phyloP scores from a whole-genome alignment of 2,888 invertebrate genomes.

The Julus scandinavius region DNA sequence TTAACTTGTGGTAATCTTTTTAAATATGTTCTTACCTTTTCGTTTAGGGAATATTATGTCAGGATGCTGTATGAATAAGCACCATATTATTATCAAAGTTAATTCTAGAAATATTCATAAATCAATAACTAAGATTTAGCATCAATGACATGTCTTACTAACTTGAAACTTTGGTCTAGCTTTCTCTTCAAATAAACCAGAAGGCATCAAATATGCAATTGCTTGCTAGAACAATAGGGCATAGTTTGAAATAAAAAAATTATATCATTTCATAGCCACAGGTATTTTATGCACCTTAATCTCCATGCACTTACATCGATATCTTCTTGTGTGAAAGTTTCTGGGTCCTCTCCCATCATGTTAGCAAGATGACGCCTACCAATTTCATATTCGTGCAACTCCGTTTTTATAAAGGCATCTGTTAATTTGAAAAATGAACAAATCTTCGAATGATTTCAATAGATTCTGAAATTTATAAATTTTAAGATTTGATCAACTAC shows the following conservation, averaged over 20 bases:
- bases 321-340: conserved; percentile 86
- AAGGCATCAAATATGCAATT: conserved; percentile 95
- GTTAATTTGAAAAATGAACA: conserved; percentile 58
- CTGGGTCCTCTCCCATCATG: conserved; percentile 97
- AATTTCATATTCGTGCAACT: conserved; percentile 83
- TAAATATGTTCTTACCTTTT: conserved; percentile 69
- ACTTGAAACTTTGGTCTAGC: conserved; percentile 88
- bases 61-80: conserved; percentile 72
- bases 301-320: conserved; percentile 75
- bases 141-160: conserved; percentile 3
- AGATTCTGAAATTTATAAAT: background rate
- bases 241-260: conserved; percentile 49
- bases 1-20: background rate
- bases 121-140: background rate
- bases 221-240: conserved; percentile 73
- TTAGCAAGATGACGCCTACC: conserved; percentile 97
- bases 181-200: conserved; percentile 84
- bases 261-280: conserved; percentile 7
- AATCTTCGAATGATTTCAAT: background rate
- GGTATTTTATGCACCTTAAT: background rate
- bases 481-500: conserved; percentile 63
- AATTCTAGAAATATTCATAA: background rate
- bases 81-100: background rate
- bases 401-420: conserved; percentile 83
- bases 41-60: conserved; percentile 83